Evolutionary conservation across 2,113 vertebrate species (phyloP).

Genomic region (Clarias batrachus): DNA sequence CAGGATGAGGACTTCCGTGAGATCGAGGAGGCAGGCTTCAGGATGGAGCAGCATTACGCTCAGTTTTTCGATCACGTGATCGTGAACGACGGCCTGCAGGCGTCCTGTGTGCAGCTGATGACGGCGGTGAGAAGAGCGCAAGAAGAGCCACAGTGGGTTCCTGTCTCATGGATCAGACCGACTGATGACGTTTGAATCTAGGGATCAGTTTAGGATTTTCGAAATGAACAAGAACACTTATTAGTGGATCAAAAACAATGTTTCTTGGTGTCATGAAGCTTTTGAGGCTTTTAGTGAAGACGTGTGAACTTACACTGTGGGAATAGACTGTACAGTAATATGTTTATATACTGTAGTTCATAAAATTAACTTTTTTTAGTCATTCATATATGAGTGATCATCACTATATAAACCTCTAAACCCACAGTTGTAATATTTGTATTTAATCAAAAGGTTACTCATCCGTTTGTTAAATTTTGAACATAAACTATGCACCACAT

Average conservation of each 20-base stretch:
- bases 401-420: background rate
- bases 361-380: background rate
- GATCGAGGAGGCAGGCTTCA: slow-evolving; percentile 83
- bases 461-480: background rate
- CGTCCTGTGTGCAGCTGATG: slow-evolving; percentile 79
- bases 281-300: background rate
- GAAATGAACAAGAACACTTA: background rate
- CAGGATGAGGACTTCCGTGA: slow-evolving; percentile 94
- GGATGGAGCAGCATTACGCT: slow-evolving; percentile 84
- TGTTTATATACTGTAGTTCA: background rate
- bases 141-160: slow-evolving; percentile 91
- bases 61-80: slow-evolving; percentile 91
- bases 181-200: slow-evolving; percentile 63
- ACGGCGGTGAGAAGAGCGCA: slow-evolving; percentile 78
- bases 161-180: slow-evolving; percentile 84
- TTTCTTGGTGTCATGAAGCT: background rate
- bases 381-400: background rate
- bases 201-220: background rate
- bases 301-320: background rate
- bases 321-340: background rate
- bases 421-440: too few relatives aligned
- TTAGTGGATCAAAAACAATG: background rate
- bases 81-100: slow-evolving; percentile 84
- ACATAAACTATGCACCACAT: background rate
- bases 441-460: background rate